These are phyloP conservation scores for Verasper variegatus DNA, from an alignment of 2,113 vertebrate species.

Conservation along the genomic window DNA sequence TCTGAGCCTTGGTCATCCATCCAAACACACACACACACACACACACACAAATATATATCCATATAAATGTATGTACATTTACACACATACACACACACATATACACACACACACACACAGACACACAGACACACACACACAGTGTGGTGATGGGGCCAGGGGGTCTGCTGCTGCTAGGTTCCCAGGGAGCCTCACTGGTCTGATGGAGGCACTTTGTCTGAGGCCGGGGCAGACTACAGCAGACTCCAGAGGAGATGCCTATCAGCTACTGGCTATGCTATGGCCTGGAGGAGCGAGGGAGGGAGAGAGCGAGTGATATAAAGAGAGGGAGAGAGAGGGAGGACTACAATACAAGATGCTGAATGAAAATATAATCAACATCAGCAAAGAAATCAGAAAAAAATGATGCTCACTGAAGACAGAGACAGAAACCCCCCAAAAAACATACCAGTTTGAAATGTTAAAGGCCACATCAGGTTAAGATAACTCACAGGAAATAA, in stretches of 20 bases:
- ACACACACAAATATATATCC: conserved; percentile 2
- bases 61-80: neutral
- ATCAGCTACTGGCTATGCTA: conserved; percentile 82
- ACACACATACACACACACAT: conserved; percentile 1
- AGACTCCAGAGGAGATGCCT: conserved; percentile 86
- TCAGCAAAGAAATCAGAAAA: conserved; percentile 33
- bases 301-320: conserved; percentile 35
- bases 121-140: conserved; percentile 18
- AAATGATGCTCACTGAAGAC: neutral
- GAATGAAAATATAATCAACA: conserved; percentile 31
- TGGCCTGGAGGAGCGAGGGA: conserved; percentile 70
- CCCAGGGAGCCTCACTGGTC: conserved; percentile 82
- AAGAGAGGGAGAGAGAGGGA: conserved; percentile 33
- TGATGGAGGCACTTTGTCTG: conserved; percentile 86
- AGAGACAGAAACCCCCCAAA: conserved; percentile 1
- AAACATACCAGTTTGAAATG: conserved; percentile 1
- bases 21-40: conserved; percentile 21
- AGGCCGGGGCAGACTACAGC: conserved; percentile 82
- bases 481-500: conserved; percentile 15
- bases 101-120: conserved; percentile 7
- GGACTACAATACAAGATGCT: conserved; percentile 44
- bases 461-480: neutral
- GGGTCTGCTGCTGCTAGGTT: conserved; percentile 81
- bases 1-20: conserved; percentile 47
- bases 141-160: conserved; percentile 66